Conservation (phyloP, 2,797 vertebrate species). For the Paramormyrops hopkinsi region DNA sequence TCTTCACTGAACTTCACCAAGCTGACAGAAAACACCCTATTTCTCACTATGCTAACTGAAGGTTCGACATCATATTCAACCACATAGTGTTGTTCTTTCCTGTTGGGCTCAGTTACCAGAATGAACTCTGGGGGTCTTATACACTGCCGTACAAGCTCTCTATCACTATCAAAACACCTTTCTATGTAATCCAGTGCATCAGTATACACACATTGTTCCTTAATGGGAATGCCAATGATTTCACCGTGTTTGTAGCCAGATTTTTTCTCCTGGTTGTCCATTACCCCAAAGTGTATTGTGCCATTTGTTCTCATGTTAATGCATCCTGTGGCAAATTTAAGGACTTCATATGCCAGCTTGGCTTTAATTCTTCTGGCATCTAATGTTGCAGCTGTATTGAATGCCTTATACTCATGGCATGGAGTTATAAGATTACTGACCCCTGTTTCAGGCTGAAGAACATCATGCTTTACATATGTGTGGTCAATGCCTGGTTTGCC, state of each 20-base stretch:
- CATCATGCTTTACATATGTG: slow-evolving; percentile 47
- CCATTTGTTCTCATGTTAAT: slow-evolving; percentile 66
- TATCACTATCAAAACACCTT: neutral
- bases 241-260: too few species aligned
- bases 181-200: too few species aligned
- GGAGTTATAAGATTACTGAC: too few species aligned
- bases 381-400: too few species aligned
- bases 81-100: slow-evolving; percentile 49
- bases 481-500: slow-evolving; percentile 41
- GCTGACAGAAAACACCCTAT: too few species aligned
- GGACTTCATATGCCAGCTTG: slow-evolving; percentile 58
- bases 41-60: too few species aligned
- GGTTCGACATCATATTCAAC: slow-evolving; percentile 64
- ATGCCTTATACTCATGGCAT: too few species aligned
- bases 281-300: slow-evolving; percentile 65
- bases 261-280: slow-evolving; percentile 43
- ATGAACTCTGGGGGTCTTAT: slow-evolving; percentile 56
- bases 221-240: too few species aligned
- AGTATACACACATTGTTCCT: too few species aligned
- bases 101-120: slow-evolving; percentile 51
- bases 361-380: slow-evolving; percentile 34
- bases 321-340: slow-evolving; percentile 61
- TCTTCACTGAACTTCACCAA: too few species aligned
- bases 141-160: slow-evolving; percentile 46
- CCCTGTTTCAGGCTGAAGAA: too few species aligned